Conservation (phyloP, 1,140 invertebrate species). For the Glossosoma conforme region DNA sequence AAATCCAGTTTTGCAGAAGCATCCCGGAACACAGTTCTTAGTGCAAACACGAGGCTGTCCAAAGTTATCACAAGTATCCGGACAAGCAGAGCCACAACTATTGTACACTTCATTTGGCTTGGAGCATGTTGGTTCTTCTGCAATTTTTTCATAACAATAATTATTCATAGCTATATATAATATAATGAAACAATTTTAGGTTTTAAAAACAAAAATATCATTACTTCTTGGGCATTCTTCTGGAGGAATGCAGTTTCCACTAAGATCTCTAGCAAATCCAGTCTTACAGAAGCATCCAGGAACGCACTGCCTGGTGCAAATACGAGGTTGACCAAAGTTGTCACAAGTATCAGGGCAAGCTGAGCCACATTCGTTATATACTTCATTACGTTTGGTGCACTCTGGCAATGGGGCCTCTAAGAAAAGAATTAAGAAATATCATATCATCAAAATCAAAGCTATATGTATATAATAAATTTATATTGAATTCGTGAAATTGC, state of each 20-base stretch:
- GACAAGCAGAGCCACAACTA: constrained; percentile 13
- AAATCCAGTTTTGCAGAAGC: constrained; percentile 21
- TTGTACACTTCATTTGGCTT: constrained; percentile 10
- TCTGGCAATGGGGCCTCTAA: too few relatives aligned
- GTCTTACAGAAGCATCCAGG: constrained; percentile 12
- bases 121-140: not conserved
- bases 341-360: constrained; percentile 28
- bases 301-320: constrained; percentile 17
- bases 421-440: too few relatives aligned
- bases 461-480: too few relatives aligned
- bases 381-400: constrained; percentile 14
- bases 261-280: constrained; percentile 5
- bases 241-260: not conserved
- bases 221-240: constrained; percentile 7
- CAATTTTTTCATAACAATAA: not conserved
- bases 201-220: not conserved
- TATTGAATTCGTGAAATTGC: too few relatives aligned
- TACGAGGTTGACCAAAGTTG: not conserved
- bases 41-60: constrained; percentile 4
- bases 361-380: constrained; percentile 26
- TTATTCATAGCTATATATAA: constrained; percentile 3
- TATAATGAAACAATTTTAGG: not conserved
- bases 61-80: constrained; percentile 18
- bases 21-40: constrained; percentile 7
- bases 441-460: too few relatives aligned